phyloP scores from a whole-genome alignment of 2,888 invertebrate genomes.

The Acleris holmiana region DNA sequence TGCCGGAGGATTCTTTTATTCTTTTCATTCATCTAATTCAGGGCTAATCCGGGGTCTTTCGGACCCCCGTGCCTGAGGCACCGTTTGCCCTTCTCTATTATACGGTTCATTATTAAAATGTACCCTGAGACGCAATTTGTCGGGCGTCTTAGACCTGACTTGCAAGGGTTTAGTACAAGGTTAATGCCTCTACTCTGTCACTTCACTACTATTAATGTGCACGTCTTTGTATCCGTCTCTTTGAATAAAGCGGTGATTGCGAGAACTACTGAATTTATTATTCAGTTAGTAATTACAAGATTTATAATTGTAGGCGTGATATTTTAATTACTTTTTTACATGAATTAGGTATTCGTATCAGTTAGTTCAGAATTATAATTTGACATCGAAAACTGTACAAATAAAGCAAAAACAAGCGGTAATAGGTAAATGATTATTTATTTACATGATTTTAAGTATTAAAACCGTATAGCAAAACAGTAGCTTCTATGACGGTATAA shows the following conservation, averaged over 20 bases:
- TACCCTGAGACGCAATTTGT: constrained; percentile 48
- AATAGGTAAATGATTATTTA: too few species aligned
- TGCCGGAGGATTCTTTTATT: constrained; percentile 55
- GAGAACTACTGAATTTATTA: constrained; percentile 27
- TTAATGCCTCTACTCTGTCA: constrained; percentile 32
- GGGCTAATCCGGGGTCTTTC: constrained; percentile 55
- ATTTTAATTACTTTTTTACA: too few species aligned
- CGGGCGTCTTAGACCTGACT: constrained; percentile 48
- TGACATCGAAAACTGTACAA: too few species aligned
- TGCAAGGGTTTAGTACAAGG: constrained; percentile 46
- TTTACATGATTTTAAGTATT: too few species aligned
- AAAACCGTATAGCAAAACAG: too few species aligned
- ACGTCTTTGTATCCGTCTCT: constrained; percentile 38
- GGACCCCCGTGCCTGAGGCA: constrained; percentile 50
- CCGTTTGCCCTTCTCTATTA: constrained; percentile 54
- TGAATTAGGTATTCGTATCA: too few species aligned
- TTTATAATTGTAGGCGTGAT: neutral
- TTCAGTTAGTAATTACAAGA: neutral
- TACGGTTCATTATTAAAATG: constrained; percentile 53
- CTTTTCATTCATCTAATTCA: constrained; percentile 64
- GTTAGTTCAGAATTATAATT: too few species aligned
- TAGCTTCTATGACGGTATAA: too few species aligned
- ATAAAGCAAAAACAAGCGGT: too few species aligned
- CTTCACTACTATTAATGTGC: constrained; percentile 31
- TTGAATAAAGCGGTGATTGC: constrained; percentile 26